phyloP scores from a whole-genome alignment of 2,797 vertebrate genomes.

The Podargus strigoides region DNA sequence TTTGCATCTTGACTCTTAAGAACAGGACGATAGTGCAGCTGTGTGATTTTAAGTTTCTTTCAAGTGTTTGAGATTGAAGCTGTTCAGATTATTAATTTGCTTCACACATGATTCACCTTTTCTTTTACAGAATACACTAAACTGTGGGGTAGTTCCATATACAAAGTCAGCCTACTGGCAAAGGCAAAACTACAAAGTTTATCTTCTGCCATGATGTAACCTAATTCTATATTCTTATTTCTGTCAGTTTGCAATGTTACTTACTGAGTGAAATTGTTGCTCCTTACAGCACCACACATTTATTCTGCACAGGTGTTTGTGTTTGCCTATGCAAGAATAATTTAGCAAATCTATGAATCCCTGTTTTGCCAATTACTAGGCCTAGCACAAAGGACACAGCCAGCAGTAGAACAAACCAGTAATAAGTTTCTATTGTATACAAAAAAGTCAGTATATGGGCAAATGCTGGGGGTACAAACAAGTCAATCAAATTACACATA shows the following conservation, averaged over 20 bases:
- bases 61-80: neutral
- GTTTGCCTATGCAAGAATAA: neutral
- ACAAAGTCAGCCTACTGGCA: neutral
- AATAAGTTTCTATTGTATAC: no score
- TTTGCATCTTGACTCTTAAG: neutral
- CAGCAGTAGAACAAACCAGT: no score
- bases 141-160: neutral
- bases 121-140: neutral
- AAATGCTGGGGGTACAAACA: no score
- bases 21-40: neutral
- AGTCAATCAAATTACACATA: no score
- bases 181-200: neutral
- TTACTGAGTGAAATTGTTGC: neutral
- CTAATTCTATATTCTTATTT: neutral
- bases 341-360: neutral
- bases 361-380: no score
- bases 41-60: neutral
- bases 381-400: no score
- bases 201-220: neutral
- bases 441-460: no score
- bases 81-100: neutral
- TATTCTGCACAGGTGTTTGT: neutral
- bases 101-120: neutral
- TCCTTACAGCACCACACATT: neutral
- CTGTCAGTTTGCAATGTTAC: neutral